These are phyloP conservation scores for Phalacrocorax brasilianus DNA, from an alignment of 2,113 vertebrate species.

Conservation along the genomic window DNA sequence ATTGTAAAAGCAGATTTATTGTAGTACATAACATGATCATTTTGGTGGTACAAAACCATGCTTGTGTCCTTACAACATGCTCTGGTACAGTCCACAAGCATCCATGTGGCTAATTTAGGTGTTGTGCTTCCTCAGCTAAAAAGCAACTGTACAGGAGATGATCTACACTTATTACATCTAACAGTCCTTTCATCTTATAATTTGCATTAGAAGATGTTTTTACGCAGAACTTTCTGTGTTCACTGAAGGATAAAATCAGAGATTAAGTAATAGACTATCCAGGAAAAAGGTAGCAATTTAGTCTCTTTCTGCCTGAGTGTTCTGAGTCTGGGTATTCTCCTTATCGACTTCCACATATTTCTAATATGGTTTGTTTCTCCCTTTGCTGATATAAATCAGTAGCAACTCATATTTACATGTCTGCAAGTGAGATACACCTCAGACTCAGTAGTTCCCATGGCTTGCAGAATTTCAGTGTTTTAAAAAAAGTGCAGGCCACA, in stretches of 20 bases:
- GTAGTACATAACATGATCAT: neutral
- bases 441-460: neutral
- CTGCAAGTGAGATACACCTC: neutral
- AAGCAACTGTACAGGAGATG: slow-evolving; percentile 74
- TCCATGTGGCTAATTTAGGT: slow-evolving; percentile 41
- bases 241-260: slow-evolving; percentile 67
- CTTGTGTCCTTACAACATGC: slow-evolving; percentile 23
- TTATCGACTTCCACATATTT: slow-evolving; percentile 69
- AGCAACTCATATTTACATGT: neutral
- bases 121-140: slow-evolving; percentile 66
- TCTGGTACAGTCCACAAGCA: neutral
- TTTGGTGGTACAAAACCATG: slow-evolving; percentile 14
- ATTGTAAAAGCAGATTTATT: neutral
- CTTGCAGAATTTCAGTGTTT: neutral
- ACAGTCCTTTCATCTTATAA: slow-evolving; percentile 77
- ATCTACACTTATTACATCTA: slow-evolving; percentile 81
- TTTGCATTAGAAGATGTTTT: slow-evolving; percentile 82
- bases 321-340: slow-evolving; percentile 65
- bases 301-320: slow-evolving; percentile 22
- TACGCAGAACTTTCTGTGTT: slow-evolving; percentile 75
- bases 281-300: slow-evolving; percentile 27
- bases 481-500: neutral
- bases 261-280: slow-evolving; percentile 73
- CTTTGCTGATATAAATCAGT: neutral
- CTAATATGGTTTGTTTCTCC: neutral